Evolutionary conservation across 2,113 vertebrate species (phyloP), one percentile per base, ranked within the genome.

Genomic region (Microtus oregoni): DNA sequence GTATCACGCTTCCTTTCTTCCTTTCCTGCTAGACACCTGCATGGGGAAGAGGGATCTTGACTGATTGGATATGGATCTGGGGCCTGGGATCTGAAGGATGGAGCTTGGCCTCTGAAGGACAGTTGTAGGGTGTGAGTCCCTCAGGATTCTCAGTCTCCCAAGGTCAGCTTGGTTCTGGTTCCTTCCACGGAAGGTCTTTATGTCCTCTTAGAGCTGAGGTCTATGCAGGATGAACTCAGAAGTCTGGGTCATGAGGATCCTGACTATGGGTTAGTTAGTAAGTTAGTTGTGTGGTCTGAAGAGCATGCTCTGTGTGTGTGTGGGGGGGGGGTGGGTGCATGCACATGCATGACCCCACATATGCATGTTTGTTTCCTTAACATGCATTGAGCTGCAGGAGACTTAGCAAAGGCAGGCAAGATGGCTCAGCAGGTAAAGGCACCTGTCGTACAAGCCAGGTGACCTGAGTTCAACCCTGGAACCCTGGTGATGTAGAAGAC

Each of bases 1-100:
- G 3, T 1, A 0, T 30, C 70, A 3, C 1, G 2, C 22, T 19
- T 38, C 41, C 89, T 55, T 35, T 28, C 11, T 55, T 35, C 32
- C 17, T n/a, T 17, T 44, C 41, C 76, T 35, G 38, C 12, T 6
- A 28, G 17, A 26, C 19, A 61, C 76, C 8, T 13, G 17, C 38
- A 5, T 73, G 20, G 72, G 38, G 28, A 35, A 30, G 86, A 41
- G 52, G 15, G 26, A 10, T 20, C n/a, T 7, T 10, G 87, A 12
- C 11, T 58, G 3, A 9, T 13, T 52, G 6, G 63, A 47, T 78
- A 1, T 5, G 73, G 55, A 28, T 72, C 75, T 35, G 41, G 83
- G 7, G 2, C 0, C 32, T 38, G 87, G 52, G 41, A 20, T 52
- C 65, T n/a, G 63, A 15, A 47, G 68, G 41, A 7, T 78, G 22